Conservation (phyloP, 2,888 invertebrate genomes). For the Heliconius charithonia region DNA sequence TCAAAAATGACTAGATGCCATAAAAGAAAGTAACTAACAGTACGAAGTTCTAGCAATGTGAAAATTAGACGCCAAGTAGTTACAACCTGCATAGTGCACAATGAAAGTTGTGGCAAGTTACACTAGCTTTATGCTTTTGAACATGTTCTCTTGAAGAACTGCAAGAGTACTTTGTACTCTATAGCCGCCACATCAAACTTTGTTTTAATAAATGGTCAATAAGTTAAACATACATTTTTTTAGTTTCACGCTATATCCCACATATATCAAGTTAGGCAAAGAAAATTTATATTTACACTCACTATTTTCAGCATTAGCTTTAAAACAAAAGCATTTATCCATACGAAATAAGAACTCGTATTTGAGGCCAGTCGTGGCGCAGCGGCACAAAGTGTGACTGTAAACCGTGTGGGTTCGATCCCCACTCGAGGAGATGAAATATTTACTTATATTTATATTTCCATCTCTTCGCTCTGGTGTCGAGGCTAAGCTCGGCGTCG, state of each 20-base stretch:
- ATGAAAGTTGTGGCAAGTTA: neutral
- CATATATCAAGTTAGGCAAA: neutral
- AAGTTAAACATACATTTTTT: neutral
- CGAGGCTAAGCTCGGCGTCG: too few relatives aligned
- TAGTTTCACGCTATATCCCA: neutral
- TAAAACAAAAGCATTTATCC: too few relatives aligned
- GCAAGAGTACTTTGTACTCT: neutral
- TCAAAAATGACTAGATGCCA: neutral
- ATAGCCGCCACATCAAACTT: too few relatives aligned
- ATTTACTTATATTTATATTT: too few relatives aligned
- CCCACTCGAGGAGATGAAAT: too few relatives aligned
- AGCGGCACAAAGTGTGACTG: too few relatives aligned
- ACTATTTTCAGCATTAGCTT: too few relatives aligned
- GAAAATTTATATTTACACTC: neutral
- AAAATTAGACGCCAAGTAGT: neutral
- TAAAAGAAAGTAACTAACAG: neutral
- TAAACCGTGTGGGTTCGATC: too few relatives aligned
- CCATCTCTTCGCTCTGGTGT: too few relatives aligned
- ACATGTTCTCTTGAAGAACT: constrained; percentile 1
- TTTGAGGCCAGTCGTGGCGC: too few relatives aligned
- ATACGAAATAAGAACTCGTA: too few relatives aligned
- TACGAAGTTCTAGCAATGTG: neutral
- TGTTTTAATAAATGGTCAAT: neutral
- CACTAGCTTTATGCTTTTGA: constrained; percentile 1
- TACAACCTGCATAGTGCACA: neutral